phyloP scores from a whole-genome alignment of 2,797 vertebrate genomes.

The Remorina albescens region DNA sequence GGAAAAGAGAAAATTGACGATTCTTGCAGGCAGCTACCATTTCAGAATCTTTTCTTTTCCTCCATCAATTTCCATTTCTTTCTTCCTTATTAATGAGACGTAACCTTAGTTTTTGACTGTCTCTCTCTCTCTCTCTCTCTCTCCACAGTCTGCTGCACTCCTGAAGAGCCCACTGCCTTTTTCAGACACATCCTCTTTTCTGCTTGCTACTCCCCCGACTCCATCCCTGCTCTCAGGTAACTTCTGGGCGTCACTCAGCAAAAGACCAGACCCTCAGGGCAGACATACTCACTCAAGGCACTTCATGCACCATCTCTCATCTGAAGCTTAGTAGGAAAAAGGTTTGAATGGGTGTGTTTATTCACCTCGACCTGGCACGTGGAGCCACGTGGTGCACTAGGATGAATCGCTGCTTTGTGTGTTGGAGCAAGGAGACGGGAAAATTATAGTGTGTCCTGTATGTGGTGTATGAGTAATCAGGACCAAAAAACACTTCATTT shows the following conservation, averaged over 20 bases:
- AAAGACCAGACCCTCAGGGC: slow-evolving; percentile 8
- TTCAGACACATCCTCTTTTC: slow-evolving; percentile 8
- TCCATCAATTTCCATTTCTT: not conserved
- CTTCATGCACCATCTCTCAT: slow-evolving; percentile 37
- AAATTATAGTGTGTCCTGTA: not conserved
- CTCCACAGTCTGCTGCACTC: slow-evolving; percentile 48
- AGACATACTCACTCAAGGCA: slow-evolving; percentile 19
- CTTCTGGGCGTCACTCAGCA: slow-evolving; percentile 33
- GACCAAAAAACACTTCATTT: too few relatives aligned
- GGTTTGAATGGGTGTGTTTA: slow-evolving; percentile 52
- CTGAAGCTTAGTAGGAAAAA: slow-evolving; percentile 46
- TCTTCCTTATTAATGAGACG: slow-evolving; percentile 11
- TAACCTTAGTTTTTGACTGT: slow-evolving; percentile 22
- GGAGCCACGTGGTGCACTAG: slow-evolving; percentile 21
- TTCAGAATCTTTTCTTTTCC: slow-evolving; percentile 9
- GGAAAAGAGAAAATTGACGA: not conserved
- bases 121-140: slow-evolving; percentile 3
- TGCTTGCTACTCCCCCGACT: not conserved
- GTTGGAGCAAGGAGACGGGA: not conserved
- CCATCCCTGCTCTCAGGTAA: slow-evolving; percentile 23
- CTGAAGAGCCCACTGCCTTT: slow-evolving; percentile 35
- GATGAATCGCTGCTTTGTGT: slow-evolving; percentile 48
- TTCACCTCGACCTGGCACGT: slow-evolving; percentile 23
- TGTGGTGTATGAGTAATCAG: slow-evolving; percentile 7
- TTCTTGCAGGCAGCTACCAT: slow-evolving; percentile 16